Conservation (phyloP, 37 sponge, comb jelly and placozoan species). For the Aplysina aerophoba region DNA sequence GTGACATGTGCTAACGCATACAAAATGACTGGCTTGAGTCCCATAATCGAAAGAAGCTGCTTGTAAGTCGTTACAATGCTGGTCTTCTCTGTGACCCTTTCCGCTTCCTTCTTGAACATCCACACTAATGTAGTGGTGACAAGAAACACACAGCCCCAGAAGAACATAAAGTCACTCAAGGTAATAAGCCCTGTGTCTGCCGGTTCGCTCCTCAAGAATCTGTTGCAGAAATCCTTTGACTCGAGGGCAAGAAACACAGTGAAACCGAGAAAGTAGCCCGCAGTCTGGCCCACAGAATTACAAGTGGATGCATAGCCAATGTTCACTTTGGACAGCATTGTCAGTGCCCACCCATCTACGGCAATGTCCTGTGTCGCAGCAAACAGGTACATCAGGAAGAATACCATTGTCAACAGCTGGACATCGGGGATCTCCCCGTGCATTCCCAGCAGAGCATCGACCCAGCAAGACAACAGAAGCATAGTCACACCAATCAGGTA, state of each 20-base stretch:
- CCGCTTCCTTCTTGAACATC: slow-evolving; percentile 79
- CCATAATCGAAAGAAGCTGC: slow-evolving; percentile 60
- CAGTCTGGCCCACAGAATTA: slow-evolving; percentile 94
- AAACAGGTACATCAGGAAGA: slow-evolving; percentile 84
- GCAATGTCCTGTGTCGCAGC: slow-evolving; percentile 98
- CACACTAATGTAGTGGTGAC: slow-evolving; percentile 79
- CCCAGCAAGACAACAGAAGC: slow-evolving; percentile 71
- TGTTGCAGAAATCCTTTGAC: slow-evolving; percentile 91
- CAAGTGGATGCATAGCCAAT: slow-evolving; percentile 96
- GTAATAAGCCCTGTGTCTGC: slow-evolving; percentile 79
- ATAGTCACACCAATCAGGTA: slow-evolving; percentile 80
- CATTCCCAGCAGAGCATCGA: slow-evolving; percentile 57
- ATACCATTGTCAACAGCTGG: slow-evolving; percentile 60
- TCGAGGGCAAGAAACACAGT: slow-evolving; percentile 93
- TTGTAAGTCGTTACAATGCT: slow-evolving; percentile 51
- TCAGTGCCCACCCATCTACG: slow-evolving; percentile 98
- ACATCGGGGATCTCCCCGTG: slow-evolving; percentile 51
- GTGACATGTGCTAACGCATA: slow-evolving; percentile 66
- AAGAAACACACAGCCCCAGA: slow-evolving; percentile 89
- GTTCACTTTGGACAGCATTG: slow-evolving; percentile 84
- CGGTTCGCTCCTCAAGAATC: slow-evolving; percentile 68
- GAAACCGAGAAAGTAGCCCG: slow-evolving; percentile 93
- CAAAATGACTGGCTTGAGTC: slow-evolving; percentile 53
- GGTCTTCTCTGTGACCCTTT: slow-evolving; percentile 14
- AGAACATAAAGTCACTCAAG: slow-evolving; percentile 74